Percentiles rank a stretch among this genome's conserved stretches.
Evolutionary conservation across 2,797 vertebrate species (phyloP).

Genomic region (Argyrosomus regius): DNA sequence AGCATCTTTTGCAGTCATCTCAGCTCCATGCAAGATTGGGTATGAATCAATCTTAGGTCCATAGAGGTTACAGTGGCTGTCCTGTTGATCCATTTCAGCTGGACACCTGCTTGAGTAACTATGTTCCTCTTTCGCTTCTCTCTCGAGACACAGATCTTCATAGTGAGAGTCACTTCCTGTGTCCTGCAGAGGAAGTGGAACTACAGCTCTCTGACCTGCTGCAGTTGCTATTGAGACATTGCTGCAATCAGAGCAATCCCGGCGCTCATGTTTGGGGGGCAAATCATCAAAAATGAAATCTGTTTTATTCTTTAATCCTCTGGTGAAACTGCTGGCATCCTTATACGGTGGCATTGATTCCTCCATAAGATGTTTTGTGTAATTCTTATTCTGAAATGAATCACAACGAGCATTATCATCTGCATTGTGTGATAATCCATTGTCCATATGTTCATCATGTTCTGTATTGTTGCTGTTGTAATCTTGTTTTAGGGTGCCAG

Average conservation of each 20-base stretch:
- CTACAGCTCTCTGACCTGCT: constrained; percentile 10
- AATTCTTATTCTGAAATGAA: constrained; percentile 28
- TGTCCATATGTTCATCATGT: constrained; percentile 8
- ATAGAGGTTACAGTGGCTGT: neutral
- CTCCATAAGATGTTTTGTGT: constrained; percentile 1
- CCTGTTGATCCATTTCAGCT: constrained; percentile 13
- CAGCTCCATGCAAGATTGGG: constrained; percentile 18
- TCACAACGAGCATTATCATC: constrained; percentile 22
- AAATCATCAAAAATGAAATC: constrained; percentile 34
- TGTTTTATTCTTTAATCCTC: constrained; percentile 12
- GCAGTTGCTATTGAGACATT: neutral
- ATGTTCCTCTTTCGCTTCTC: constrained; percentile 50
- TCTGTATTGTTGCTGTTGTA: constrained; percentile 8
- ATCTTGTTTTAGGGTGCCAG: constrained; percentile 7
- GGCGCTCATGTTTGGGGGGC: constrained; percentile 17
- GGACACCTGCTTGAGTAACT: constrained; percentile 14
- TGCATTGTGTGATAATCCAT: constrained; percentile 17
- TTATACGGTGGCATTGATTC: constrained; percentile 6
- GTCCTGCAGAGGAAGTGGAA: constrained; percentile 21
- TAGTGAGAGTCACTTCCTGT: constrained; percentile 17
- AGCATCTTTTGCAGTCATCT: constrained; percentile 4
- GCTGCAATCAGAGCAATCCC: constrained; percentile 25
- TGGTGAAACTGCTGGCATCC: neutral
- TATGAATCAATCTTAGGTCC: constrained; percentile 2
- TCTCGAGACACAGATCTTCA: constrained; percentile 18